A percentile compares a stretch with the other conserved stretches of the same genome.
Evolutionary conservation across 2,888 invertebrate genomes (phyloP).

Genomic region (Nezara viridula): DNA sequence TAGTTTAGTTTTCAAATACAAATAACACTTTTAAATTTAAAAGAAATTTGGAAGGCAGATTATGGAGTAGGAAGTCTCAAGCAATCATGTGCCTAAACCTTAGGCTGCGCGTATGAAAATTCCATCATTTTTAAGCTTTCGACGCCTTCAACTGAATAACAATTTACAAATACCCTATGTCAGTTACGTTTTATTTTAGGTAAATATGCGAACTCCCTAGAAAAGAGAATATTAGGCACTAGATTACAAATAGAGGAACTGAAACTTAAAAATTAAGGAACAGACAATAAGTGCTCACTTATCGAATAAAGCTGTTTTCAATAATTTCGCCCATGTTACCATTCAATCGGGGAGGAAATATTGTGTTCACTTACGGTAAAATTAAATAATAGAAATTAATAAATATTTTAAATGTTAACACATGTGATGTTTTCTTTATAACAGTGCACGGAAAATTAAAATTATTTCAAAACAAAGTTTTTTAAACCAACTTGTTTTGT

Average conservation of each 20-base stretch:
- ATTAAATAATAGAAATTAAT: slow-evolving; percentile 5
- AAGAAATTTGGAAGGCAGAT: slow-evolving; percentile 51
- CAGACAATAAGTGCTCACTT: neutral
- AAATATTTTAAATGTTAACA: slow-evolving; percentile 28
- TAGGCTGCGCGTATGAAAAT: neutral
- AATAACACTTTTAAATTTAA: slow-evolving; percentile 47
- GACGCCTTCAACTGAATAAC: neutral
- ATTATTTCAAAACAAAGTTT: neutral
- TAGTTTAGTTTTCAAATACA: slow-evolving; percentile 50
- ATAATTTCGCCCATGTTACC: neutral
- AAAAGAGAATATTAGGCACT: slow-evolving; percentile 56
- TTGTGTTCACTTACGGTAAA: neutral
- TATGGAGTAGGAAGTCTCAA: slow-evolving; percentile 52
- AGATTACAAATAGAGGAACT: slow-evolving; percentile 56
- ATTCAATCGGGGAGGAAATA: neutral
- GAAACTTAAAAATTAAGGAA: slow-evolving; percentile 53
- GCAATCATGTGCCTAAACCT: neutral
- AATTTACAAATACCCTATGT: neutral
- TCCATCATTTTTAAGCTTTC: neutral
- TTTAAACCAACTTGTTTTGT: slow-evolving; percentile 16
- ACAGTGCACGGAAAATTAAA: slow-evolving; percentile 1
- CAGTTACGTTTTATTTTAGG: neutral
- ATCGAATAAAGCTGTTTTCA: neutral
- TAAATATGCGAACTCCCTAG: slow-evolving; percentile 14
- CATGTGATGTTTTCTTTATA: slow-evolving; percentile 8